These are phyloP conservation scores for Gymnodraco acuticeps DNA, from an alignment of 2,797 vertebrate genomes.

Conservation along the genomic window DNA sequence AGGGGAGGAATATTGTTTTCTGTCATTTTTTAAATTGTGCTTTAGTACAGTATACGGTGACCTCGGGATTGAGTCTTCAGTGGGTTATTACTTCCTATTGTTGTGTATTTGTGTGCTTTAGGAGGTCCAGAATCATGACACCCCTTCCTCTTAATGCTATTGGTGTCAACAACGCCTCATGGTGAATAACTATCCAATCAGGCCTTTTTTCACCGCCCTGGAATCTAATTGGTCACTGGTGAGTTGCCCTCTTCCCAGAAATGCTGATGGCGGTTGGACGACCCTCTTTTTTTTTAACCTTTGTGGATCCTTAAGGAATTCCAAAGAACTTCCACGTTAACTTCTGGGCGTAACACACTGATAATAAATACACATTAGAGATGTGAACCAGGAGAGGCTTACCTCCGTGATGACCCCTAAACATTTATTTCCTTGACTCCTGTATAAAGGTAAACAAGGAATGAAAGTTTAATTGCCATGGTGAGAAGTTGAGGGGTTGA, in stretches of 20 bases:
- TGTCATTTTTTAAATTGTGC: constrained; percentile 26
- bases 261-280: constrained; percentile 86
- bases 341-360: constrained; percentile 23
- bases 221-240: constrained; percentile 93
- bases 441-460: constrained; percentile 36
- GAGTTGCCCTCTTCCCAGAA: constrained; percentile 85
- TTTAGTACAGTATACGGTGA: constrained; percentile 17
- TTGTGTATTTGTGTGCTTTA: constrained; percentile 44
- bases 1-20: constrained; percentile 25
- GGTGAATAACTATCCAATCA: constrained; percentile 85
- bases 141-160: constrained; percentile 87
- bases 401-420: constrained; percentile 42
- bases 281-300: constrained; percentile 83
- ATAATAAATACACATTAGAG: constrained; percentile 51
- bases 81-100: constrained; percentile 40
- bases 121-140: constrained; percentile 85
- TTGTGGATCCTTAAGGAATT: constrained; percentile 58
- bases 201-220: constrained; percentile 72
- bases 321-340: constrained; percentile 40
- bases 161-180: constrained; percentile 88
- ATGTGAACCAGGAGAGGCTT: constrained; percentile 25
- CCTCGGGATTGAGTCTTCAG: constrained; percentile 34
- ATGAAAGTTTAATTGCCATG: constrained; percentile 31
- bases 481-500: constrained; percentile 2
- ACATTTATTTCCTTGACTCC: constrained; percentile 57